Base-by-base conservation (phyloP, 2,888 invertebrate genomes). In the Linyphia triangularis region DNA sequence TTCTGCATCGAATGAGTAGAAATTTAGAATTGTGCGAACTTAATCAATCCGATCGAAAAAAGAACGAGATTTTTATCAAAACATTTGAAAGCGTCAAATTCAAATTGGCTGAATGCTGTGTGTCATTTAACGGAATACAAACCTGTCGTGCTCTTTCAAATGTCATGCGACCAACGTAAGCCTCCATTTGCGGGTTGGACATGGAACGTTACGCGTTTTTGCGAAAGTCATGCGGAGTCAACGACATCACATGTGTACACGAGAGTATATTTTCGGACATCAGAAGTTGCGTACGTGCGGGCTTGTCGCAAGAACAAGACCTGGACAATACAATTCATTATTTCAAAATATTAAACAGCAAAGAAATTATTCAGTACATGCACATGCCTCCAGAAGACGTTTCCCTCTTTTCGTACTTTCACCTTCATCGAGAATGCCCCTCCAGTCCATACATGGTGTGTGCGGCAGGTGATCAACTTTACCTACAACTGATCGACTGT, bases 141-240 rank as follows among this genome's bases (percentile, higher is more conserved):
- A 43, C 43, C 9, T 43, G 43, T 10, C 43, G 16, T 16, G 43
- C 43, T 16, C 43, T 43, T 43, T 16, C 3, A 43, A 43, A 43
- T 43, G 16, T 43, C 16, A 43, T 10, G 43, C 43, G 16, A 13
- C 2, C 43, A n/a, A 43, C 43, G 19, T 3, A 2, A 43, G 43
- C 16, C 3, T 43, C 7, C 28, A 65, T 2, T 16, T n/a, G 13
- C 65, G 4, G 9, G 26, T 22, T 7, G 4, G n/a, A 22, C 75
- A 75, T 75, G 75, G 75, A 75, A 28, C 75, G 75, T 0, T 75
- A 75, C 24, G 61, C 59, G 37, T 75, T 59, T 13, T 16, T 75
- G 22, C 59, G 30, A 9, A 22, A 6, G 6, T 13, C 33, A 5
- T 30, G 24, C 24, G 22, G 1, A 10, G 33, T 2, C 0, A 26